Conservation (phyloP, 2,888 invertebrate genomes). For the Drosophila fungiperda region DNA sequence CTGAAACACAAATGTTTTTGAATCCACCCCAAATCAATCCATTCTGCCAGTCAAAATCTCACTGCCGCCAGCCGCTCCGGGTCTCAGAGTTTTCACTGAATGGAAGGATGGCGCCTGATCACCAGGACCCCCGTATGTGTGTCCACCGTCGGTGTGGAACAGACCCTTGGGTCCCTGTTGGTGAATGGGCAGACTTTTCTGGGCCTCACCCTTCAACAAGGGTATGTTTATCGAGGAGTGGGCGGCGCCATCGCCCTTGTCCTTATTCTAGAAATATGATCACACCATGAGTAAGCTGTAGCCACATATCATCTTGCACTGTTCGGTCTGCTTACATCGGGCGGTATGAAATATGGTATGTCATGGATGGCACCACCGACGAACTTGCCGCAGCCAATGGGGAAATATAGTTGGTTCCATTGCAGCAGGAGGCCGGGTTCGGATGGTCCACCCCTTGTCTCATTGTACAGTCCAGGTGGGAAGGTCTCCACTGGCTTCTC, state of each 20-base stretch:
- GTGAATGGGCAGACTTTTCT: conserved; percentile 70
- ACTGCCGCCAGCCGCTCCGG: conserved; percentile 64
- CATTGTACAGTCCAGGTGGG: conserved; percentile 72
- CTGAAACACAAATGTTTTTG: conserved; percentile 76
- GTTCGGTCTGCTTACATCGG: conserved; percentile 70
- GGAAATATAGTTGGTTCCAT: conserved; percentile 90
- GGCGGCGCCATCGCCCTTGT: conserved; percentile 29
- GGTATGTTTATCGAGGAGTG: conserved; percentile 27
- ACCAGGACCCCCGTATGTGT: conserved; percentile 72
- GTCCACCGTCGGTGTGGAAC: conserved; percentile 70
- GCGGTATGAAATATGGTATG: conserved; percentile 68
- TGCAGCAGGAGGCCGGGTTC: conserved; percentile 87
- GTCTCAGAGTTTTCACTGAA: conserved; percentile 72
- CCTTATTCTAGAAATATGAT: conserved; percentile 62
- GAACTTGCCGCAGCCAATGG: conserved; percentile 89
- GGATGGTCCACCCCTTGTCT: conserved; percentile 73
- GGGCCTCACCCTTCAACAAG: conserved; percentile 64
- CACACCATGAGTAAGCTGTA: conserved; percentile 10
- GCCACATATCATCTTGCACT: neutral
- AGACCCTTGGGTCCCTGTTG: conserved; percentile 62
- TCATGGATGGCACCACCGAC: conserved; percentile 84
- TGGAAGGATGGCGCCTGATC: conserved; percentile 79
- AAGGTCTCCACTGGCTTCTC: conserved; percentile 89
- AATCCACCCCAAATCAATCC: conserved; percentile 26
- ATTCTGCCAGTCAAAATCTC: conserved; percentile 53